phyloP scores from a whole-genome alignment of 2,797 vertebrate species.

The Hirundo rustica region DNA sequence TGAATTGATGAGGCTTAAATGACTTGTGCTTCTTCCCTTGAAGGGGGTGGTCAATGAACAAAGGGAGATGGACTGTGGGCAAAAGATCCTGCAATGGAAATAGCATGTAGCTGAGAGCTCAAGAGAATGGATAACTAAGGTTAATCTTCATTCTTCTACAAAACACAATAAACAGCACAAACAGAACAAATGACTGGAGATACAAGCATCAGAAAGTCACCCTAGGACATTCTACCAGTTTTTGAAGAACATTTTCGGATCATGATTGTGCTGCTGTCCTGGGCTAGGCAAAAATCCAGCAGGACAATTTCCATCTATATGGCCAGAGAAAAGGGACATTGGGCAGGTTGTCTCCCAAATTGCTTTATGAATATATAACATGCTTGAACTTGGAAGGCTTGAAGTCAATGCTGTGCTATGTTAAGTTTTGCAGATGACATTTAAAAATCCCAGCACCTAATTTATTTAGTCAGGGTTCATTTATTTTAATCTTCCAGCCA shows the following conservation, averaged over 20 bases:
- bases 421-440: slow-evolving; percentile 12
- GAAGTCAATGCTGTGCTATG: neutral
- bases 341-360: neutral
- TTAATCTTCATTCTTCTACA: neutral
- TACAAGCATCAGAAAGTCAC: too few species aligned
- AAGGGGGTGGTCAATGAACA: neutral
- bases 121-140: neutral
- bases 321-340: neutral
- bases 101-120: neutral
- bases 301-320: neutral
- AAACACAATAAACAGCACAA: too few species aligned
- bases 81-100: neutral
- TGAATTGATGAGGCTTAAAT: neutral
- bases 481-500: slow-evolving; percentile 47
- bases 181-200: too few species aligned
- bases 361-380: neutral
- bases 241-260: neutral
- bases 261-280: neutral
- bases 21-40: neutral
- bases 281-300: neutral
- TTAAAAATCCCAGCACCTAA: slow-evolving; percentile 2
- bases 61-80: neutral
- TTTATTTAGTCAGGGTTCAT: slow-evolving; percentile 49
- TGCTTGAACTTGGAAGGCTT: neutral
- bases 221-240: neutral